Evolutionary conservation across 2,888 invertebrate genomes (phyloP), one percentile per base, ranked within the genome.

Genomic region (Loripinus fragilis): DNA sequence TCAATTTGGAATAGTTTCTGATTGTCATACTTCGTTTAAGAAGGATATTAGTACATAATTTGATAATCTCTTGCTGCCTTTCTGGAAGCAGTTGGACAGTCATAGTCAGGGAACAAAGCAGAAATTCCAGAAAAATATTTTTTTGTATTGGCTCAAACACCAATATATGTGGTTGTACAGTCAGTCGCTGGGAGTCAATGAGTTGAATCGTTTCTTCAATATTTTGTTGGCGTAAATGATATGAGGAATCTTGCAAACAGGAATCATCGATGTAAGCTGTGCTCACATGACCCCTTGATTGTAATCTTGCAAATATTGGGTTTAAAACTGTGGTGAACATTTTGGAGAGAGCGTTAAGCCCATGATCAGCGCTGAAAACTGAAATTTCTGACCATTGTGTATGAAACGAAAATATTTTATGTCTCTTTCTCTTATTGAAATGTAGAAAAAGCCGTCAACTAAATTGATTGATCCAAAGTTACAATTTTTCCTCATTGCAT

Each of bases 181-280:
- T 74, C n/a, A 85, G 73, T 15, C 86, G 83, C 48, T 82, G 64
- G 12, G 64, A 69, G 35, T 78, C 82, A 33, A 85, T 52, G 8
- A 78, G 17, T 35, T 30, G 10, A 17, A 77, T 48, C 15, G 80
- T 80, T 28, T 66, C 67, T 3, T 67, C 1, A 8, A 80, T 45
- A 25, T 78, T 76, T 25, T 55, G n/a, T 45, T 55, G 12, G n/a
- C 48, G n/a, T 20, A 20, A n/a, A 17, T 70, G 41, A 12, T 69
- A 65, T 55, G 74, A 35, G 12, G 69, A 33, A n/a, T 73, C 73
- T 50, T 64, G 48, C 25, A 83, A 55, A 52, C 68, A 75, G 3
- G 67, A 73, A 28, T 84, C 81, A 71, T 84, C 81, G 41, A 84
- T 79, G 50, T 79, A 84, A 5, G 60, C 76, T n/a, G 72, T 42